Percentiles rank a stretch among this genome's conserved stretches.
Evolutionary conservation across 2,888 invertebrate genomes (phyloP).

Genomic region (Acanthosepion esculentum): DNA sequence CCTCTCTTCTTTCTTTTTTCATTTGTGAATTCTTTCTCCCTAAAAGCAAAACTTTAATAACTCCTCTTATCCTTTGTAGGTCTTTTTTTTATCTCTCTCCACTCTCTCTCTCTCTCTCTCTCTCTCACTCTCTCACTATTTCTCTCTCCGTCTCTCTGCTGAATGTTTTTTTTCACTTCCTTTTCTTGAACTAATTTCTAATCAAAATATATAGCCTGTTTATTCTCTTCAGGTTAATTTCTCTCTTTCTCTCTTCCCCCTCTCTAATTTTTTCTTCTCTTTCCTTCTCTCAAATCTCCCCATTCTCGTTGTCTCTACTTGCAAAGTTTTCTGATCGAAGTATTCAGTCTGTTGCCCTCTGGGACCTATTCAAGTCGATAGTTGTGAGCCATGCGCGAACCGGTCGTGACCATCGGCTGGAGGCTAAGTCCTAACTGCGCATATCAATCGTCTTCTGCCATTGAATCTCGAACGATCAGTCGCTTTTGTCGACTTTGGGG

Average conservation of each 20-base stretch:
- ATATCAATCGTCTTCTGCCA: slow-evolving; percentile 21
- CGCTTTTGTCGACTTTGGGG: not conserved
- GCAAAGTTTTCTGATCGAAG: not conserved
- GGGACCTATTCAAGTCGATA: slow-evolving; percentile 33
- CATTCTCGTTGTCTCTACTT: not conserved
- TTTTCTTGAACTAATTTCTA: no score
- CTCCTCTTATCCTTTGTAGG: not conserved
- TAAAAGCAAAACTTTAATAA: no score
- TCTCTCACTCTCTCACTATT: no score
- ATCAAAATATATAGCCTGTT: no score
- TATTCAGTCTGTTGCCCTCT: slow-evolving; percentile 23
- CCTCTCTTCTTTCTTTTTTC: not conserved
- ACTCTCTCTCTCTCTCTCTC: no score
- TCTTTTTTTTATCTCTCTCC: not conserved
- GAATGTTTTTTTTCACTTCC: no score
- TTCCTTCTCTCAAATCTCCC: not conserved
- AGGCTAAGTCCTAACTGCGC: slow-evolving; percentile 33
- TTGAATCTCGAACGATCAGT: not conserved
- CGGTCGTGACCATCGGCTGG: slow-evolving; percentile 33
- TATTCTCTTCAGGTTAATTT: not conserved
- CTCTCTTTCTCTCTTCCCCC: not conserved
- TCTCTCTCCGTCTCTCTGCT: no score
- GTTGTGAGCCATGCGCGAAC: not conserved
- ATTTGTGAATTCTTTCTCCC: not conserved
- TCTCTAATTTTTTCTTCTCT: not conserved